A percentile compares a stretch with the other conserved stretches of the same genome.
Evolutionary conservation across 2,113 vertebrate genomes (phyloP).

Genomic region (Tychaedon coryphoeus): DNA sequence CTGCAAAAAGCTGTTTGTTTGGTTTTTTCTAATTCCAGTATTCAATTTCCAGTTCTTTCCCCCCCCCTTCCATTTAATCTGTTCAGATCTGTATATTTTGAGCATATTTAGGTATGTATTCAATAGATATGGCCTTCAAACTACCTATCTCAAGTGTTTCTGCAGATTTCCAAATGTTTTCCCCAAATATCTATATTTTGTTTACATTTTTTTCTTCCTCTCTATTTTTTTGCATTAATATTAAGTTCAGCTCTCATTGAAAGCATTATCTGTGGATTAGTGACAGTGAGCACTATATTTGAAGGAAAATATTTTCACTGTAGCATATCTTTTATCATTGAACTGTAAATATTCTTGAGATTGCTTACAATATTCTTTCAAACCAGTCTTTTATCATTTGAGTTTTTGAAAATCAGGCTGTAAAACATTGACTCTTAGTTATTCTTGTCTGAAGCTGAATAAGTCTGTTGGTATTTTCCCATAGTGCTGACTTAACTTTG

Average conservation of each 20-base stretch:
- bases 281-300: background rate
- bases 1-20: background rate
- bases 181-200: background rate
- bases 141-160: background rate
- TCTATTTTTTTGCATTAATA: background rate
- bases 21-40: background rate
- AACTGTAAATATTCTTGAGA: background rate
- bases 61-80: background rate
- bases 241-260: background rate
- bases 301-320: background rate
- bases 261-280: background rate
- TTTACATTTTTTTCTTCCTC: background rate
- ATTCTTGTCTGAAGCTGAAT: background rate
- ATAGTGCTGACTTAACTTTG: background rate
- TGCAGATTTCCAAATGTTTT: background rate
- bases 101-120: background rate
- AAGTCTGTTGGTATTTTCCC: background rate
- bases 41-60: background rate
- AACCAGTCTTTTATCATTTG: background rate
- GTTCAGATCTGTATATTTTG: background rate
- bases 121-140: background rate
- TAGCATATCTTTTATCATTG: background rate
- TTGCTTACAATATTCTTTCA: background rate
- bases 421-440: background rate
- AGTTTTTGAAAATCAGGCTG: background rate